Evolutionary conservation across 2,113 vertebrate species (phyloP).

Genomic region (Delphinus delphis): DNA sequence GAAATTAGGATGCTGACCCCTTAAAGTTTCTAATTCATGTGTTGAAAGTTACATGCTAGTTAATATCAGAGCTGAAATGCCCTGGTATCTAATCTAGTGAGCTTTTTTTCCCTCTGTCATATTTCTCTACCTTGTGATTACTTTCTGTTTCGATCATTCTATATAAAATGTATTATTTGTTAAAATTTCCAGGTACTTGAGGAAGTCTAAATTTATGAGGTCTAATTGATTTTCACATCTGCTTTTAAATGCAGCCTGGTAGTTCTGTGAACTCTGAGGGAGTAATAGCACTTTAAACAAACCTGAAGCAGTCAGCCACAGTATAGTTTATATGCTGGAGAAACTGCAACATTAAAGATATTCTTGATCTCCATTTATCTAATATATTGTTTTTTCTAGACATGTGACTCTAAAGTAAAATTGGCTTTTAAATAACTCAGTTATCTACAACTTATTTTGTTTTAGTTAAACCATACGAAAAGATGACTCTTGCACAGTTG

Average conservation of each 20-base stretch:
- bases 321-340: not conserved
- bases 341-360: not conserved
- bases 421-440: not conserved
- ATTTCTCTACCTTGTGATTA: not conserved
- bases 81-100: not conserved
- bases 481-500: conserved; percentile 77
- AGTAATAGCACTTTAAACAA: not conserved
- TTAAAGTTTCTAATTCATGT: not conserved
- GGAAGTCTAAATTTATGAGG: not conserved
- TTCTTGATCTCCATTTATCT: not conserved
- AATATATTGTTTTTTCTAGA: conserved; percentile 8
- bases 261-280: conserved; percentile 23
- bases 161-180: not conserved
- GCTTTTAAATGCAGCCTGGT: not conserved
- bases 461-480: conserved; percentile 81
- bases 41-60: not conserved
- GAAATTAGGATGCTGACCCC: not conserved
- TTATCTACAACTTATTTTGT: conserved; percentile 27
- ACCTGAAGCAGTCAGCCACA: not conserved
- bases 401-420: conserved; percentile 21
- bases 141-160: not conserved
- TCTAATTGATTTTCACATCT: conserved; percentile 17
- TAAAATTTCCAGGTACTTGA: not conserved
- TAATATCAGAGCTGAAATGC: not conserved
- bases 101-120: not conserved